A percentile compares a stretch with the other conserved stretches of the same genome.
phyloP scores from a whole-genome alignment of 1,140 invertebrate species.

The Platyura marginata region DNA sequence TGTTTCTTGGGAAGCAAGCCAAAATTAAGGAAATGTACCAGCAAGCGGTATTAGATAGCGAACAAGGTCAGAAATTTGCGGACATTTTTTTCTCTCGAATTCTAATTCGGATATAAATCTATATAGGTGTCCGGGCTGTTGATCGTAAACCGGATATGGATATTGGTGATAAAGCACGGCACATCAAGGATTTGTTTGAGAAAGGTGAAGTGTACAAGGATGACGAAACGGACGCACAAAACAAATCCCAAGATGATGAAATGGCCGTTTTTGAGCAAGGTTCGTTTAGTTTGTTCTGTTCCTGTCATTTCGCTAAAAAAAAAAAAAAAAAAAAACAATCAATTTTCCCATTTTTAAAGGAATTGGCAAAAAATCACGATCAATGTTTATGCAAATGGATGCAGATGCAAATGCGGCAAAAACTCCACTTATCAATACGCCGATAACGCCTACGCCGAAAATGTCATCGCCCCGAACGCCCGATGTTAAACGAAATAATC shows the following conservation, averaged over 20 bases:
- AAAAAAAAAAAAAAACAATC: background rate
- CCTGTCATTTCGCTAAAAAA: background rate
- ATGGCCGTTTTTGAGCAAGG: slow-evolving; percentile 66
- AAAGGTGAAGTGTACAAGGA: slow-evolving; percentile 52
- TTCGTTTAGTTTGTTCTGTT: slow-evolving; percentile 22
- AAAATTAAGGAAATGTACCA: slow-evolving; percentile 86
- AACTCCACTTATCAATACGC: slow-evolving; percentile 17
- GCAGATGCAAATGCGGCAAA: slow-evolving; percentile 32
- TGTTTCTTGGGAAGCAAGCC: slow-evolving; percentile 75
- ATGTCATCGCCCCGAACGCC: slow-evolving; percentile 18
- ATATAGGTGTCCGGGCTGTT: slow-evolving; percentile 32
- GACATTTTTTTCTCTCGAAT: background rate
- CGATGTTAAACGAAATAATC: too few species aligned
- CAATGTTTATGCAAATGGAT: slow-evolving; percentile 70
- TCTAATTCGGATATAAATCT: too few species aligned
- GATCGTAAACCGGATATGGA: slow-evolving; percentile 38
- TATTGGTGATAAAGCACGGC: slow-evolving; percentile 39
- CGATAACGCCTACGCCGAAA: slow-evolving; percentile 4
- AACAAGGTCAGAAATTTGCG: slow-evolving; percentile 23
- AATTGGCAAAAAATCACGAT: slow-evolving; percentile 70
- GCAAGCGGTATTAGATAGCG: slow-evolving; percentile 66
- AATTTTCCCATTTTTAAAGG: slow-evolving; percentile 28
- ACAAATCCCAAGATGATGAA: slow-evolving; percentile 45
- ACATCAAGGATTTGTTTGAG: slow-evolving; percentile 69
- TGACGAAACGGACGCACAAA: slow-evolving; percentile 30